Evolutionary conservation across 2,797 vertebrate genomes (phyloP).

Genomic region (Enteromius mattozi): DNA sequence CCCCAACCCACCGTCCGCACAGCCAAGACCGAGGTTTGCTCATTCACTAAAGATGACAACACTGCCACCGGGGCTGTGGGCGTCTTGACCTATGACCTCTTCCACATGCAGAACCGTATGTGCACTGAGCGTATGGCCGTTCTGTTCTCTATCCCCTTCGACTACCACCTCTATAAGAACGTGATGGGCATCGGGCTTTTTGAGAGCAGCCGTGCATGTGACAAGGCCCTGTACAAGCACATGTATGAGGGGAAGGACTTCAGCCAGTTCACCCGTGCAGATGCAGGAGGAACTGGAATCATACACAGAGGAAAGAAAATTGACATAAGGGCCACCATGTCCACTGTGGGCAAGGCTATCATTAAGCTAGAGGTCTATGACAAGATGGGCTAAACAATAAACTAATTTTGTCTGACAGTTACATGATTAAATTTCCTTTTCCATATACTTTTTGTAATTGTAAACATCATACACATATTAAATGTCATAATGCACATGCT

Average conservation of each 20-base stretch:
- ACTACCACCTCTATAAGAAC: conserved; percentile 59
- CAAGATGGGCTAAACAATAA: conserved; percentile 61
- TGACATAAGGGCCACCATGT: conserved; percentile 75
- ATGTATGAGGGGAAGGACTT: conserved; percentile 74
- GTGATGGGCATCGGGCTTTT: conserved; percentile 60
- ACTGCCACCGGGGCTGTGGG: conserved; percentile 58
- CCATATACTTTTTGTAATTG: neutral
- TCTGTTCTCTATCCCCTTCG: conserved; percentile 62
- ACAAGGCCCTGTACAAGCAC: conserved; percentile 71
- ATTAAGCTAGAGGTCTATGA: conserved; percentile 75
- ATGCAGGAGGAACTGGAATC: conserved; percentile 63
- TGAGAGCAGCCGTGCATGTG: conserved; percentile 60
- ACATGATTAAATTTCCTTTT: neutral
- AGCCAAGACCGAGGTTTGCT: conserved; percentile 57
- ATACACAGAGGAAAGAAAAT: conserved; percentile 37
- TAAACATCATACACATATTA: neutral
- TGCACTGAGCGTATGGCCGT: conserved; percentile 63
- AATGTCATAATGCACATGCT: neutral
- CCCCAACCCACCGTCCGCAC: conserved; percentile 73
- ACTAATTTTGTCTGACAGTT: neutral
- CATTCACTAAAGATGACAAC: conserved; percentile 62
- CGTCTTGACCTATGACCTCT: conserved; percentile 64
- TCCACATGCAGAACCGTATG: conserved; percentile 64
- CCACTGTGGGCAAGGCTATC: conserved; percentile 71
- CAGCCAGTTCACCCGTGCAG: conserved; percentile 59